Percentiles rank a stretch among this genome's conserved stretches.
phyloP scores from a whole-genome alignment of 2,113 vertebrate genomes.

The Poeciliopsis prolifica region DNA sequence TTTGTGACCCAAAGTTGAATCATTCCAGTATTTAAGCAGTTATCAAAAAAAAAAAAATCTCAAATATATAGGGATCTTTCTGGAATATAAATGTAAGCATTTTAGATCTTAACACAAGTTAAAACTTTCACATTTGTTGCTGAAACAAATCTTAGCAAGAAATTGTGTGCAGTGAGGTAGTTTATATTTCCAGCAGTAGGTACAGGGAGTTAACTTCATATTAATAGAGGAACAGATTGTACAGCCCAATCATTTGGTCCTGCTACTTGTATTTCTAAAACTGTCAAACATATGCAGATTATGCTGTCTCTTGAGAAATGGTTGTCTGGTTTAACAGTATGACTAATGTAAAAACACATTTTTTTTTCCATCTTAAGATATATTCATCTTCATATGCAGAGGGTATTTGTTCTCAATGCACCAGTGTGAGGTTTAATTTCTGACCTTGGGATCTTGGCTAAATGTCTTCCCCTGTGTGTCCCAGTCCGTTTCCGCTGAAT shows the following conservation, averaged over 20 bases:
- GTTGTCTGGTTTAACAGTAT: not conserved
- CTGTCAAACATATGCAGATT: not conserved
- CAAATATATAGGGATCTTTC: not conserved
- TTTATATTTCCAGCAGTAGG: conserved; percentile 2
- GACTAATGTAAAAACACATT: not conserved
- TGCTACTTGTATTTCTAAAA: not conserved
- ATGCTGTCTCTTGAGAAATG: not conserved
- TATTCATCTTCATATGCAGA: not conserved
- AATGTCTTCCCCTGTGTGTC: not conserved
- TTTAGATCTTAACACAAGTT: not conserved
- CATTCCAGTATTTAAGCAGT: not conserved
- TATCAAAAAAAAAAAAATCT: not conserved
- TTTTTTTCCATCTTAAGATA: not conserved
- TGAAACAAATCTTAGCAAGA: too few species aligned
- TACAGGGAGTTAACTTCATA: not conserved
- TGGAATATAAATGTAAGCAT: too few species aligned
- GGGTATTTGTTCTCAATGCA: not conserved
- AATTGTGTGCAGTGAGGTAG: not conserved
- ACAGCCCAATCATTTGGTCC: not conserved
- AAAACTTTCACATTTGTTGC: too few species aligned
- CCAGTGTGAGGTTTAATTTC: not conserved
- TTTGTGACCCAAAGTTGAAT: conserved; percentile 1
- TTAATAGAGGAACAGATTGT: not conserved
- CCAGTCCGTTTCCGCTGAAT: not conserved
- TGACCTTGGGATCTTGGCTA: too few species aligned